phyloP scores from a whole-genome alignment of 2,113 vertebrate species.

The Hydropotes inermis region DNA sequence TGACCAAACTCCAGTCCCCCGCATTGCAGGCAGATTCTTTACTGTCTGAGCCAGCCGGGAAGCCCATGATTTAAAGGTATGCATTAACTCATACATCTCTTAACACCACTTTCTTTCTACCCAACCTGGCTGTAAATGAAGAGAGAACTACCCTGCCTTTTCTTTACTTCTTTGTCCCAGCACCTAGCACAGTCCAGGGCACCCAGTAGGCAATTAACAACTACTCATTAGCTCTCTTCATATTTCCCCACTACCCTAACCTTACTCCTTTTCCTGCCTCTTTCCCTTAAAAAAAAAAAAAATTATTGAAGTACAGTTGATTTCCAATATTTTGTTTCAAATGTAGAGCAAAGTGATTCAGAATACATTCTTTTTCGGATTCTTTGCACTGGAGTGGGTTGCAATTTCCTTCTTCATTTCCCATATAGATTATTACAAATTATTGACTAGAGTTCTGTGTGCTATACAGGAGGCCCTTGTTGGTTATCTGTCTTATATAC shows the following conservation, averaged over 20 bases:
- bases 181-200: not conserved
- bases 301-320: not conserved
- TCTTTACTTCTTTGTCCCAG: not conserved
- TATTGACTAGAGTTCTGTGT: not conserved
- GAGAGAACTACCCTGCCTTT: not conserved
- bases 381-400: no score
- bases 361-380: not conserved
- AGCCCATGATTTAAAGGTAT: not conserved
- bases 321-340: not conserved
- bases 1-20: not conserved
- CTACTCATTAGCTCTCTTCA: not conserved
- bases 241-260: not conserved
- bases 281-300: not conserved
- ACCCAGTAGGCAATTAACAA: not conserved
- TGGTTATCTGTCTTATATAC: not conserved
- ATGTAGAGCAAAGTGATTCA: not conserved
- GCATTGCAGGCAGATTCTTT: not conserved
- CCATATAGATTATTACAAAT: not conserved
- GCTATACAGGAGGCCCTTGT: not conserved
- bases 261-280: not conserved
- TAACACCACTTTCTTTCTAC: not conserved
- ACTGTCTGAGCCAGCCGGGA: not conserved
- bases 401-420: not conserved
- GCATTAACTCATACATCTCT: not conserved
- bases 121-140: not conserved